Conservation (phyloP, 2,888 invertebrate genomes). For the Ischnura elegans region DNA sequence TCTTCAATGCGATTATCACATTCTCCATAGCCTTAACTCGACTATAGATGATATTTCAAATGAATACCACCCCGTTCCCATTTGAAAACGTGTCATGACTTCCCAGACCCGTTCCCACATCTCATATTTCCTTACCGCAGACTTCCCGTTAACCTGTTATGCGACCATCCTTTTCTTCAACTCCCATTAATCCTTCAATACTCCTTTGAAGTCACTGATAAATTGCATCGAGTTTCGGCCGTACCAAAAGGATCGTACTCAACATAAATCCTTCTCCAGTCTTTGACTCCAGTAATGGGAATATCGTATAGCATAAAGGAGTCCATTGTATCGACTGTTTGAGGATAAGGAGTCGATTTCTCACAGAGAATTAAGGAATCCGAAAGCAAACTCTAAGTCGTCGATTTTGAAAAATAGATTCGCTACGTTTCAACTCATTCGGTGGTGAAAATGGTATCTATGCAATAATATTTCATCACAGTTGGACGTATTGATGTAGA, state of each 20-base stretch:
- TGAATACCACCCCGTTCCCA: background rate
- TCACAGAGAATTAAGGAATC: background rate
- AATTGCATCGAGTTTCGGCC: constrained; percentile 11
- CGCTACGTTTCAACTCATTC: background rate
- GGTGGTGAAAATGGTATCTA: no score
- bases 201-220: constrained; percentile 7
- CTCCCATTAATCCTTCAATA: constrained; percentile 14
- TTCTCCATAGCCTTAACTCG: background rate
- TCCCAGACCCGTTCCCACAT: background rate
- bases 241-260: background rate
- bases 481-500: no score
- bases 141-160: background rate
- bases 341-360: background rate
- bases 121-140: background rate
- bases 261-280: background rate
- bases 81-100: background rate
- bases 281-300: constrained; percentile 1
- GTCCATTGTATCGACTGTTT: background rate
- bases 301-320: constrained; percentile 16
- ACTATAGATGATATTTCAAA: background rate
- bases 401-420: background rate
- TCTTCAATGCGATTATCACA: background rate
- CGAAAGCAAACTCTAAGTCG: background rate
- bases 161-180: background rate
- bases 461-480: no score